Percentiles rank a stretch among this genome's conserved stretches.
phyloP scores from a whole-genome alignment of 2,113 vertebrate species.

The Siniperca chuatsi region DNA sequence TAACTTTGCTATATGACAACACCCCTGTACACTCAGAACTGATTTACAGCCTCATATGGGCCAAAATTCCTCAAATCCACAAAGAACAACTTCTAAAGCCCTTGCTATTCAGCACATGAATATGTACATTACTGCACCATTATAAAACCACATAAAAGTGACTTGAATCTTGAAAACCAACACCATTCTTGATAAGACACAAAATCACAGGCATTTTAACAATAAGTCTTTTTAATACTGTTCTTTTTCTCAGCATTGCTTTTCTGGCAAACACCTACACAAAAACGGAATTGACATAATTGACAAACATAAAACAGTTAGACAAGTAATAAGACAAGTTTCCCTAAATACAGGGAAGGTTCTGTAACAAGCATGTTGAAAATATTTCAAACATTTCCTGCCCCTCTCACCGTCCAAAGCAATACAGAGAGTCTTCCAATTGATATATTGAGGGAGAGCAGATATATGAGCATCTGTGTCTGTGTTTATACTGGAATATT shows the following conservation, averaged over 20 bases:
- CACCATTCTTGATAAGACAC: conserved; percentile 9
- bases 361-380: conserved; percentile 58
- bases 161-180: background rate
- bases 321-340: conserved; percentile 37
- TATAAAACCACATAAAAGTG: background rate
- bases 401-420: conserved; percentile 35
- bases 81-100: background rate
- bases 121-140: background rate
- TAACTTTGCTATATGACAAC: background rate
- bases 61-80: conserved; percentile 21
- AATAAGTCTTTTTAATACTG: conserved; percentile 76
- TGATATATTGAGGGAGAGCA: conserved; percentile 31
- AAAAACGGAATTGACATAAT: conserved; percentile 43
- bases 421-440: conserved; percentile 53
- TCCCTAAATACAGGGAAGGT: conserved; percentile 69
- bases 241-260: conserved; percentile 65
- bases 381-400: conserved; percentile 71
- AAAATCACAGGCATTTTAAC: conserved; percentile 17
- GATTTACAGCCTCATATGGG: background rate
- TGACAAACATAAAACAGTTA: conserved; percentile 55
- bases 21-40: background rate
- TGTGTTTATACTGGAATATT: conserved; percentile 57
- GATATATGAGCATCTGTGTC: conserved; percentile 48
- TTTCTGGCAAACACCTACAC: conserved; percentile 56
- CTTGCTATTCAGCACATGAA: background rate